Evolutionary conservation across 2,888 invertebrate species (phyloP).

Genomic region (Drosophila mimetica): DNA sequence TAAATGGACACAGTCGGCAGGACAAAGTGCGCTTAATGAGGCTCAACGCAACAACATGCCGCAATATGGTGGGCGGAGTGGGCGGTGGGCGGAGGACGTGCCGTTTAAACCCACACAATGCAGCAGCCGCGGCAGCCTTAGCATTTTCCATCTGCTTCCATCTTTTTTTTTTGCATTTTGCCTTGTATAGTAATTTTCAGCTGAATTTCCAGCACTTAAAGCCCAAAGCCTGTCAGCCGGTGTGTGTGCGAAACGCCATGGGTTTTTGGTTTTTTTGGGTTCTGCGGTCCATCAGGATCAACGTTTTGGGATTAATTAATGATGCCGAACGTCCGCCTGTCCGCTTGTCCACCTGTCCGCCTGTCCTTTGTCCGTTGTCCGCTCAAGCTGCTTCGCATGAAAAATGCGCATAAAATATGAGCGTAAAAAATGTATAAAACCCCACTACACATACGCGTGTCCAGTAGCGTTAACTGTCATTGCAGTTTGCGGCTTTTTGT

Average conservation of each 20-base stretch:
- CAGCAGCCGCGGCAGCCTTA: conserved; percentile 6
- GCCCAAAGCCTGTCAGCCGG: conserved; percentile 4
- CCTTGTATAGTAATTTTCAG: background rate
- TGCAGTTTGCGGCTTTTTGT: conserved; percentile 52
- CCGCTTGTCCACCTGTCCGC: conserved; percentile 7
- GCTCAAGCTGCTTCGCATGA: conserved; percentile 42
- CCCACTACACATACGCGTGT: conserved; percentile 39
- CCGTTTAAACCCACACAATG: conserved; percentile 15
- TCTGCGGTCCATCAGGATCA: conserved; percentile 32
- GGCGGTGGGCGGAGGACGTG: conserved; percentile 20
- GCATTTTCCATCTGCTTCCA: background rate
- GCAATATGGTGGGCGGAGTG: conserved; percentile 32
- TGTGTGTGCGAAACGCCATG: conserved; percentile 1
- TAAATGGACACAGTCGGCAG: conserved; percentile 48
- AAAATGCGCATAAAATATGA: conserved; percentile 53
- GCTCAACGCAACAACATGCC: conserved; percentile 59
- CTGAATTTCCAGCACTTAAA: conserved; percentile 13
- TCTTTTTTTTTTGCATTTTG: background rate
- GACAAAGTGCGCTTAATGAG: conserved; percentile 67
- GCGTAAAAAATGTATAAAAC: conserved; percentile 47
- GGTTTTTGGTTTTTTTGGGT: conserved; percentile 1
- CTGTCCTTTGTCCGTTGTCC: conserved; percentile 22
- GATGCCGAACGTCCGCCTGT: conserved; percentile 29
- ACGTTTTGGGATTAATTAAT: conserved; percentile 52
- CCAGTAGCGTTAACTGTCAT: conserved; percentile 46